phyloP scores from a whole-genome alignment of 2,797 vertebrate species.

The Lutjanus argentimaculatus region DNA sequence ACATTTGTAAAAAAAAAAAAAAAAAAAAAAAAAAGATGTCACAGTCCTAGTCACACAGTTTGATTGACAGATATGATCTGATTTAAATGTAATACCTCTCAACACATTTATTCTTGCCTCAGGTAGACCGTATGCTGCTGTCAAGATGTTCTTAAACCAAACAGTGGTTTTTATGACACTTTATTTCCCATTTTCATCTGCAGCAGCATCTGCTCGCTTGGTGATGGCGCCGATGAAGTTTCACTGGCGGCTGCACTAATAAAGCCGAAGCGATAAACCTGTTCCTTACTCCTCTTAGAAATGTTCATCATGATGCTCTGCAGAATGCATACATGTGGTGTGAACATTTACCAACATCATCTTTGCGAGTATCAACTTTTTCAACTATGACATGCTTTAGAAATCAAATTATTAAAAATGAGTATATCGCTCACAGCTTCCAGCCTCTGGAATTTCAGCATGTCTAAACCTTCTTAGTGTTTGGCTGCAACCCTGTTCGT shows the following conservation, averaged over 20 bases:
- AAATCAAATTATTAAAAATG: background rate
- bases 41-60: background rate
- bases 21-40: background rate
- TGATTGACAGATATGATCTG: slow-evolving; percentile 32
- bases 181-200: slow-evolving; percentile 20
- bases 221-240: slow-evolving; percentile 7
- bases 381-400: too few relatives aligned
- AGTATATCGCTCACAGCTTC: background rate
- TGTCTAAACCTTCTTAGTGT: background rate
- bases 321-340: background rate
- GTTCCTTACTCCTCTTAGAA: background rate
- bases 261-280: background rate
- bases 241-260: slow-evolving; percentile 1
- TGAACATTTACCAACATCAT: background rate
- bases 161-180: slow-evolving; percentile 9
- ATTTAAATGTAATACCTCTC: slow-evolving; percentile 4
- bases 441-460: background rate
- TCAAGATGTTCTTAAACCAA: slow-evolving; percentile 24
- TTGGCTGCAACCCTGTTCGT: too few relatives aligned
- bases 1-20: too few relatives aligned
- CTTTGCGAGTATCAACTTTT: background rate
- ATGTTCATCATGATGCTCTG: background rate
- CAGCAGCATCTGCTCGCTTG: slow-evolving; percentile 21
- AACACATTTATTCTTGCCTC: slow-evolving; percentile 15
- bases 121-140: slow-evolving; percentile 16